These are phyloP conservation scores for Irena cyanogastra DNA, from an alignment of 2,113 vertebrate species.

Conservation along the genomic window DNA sequence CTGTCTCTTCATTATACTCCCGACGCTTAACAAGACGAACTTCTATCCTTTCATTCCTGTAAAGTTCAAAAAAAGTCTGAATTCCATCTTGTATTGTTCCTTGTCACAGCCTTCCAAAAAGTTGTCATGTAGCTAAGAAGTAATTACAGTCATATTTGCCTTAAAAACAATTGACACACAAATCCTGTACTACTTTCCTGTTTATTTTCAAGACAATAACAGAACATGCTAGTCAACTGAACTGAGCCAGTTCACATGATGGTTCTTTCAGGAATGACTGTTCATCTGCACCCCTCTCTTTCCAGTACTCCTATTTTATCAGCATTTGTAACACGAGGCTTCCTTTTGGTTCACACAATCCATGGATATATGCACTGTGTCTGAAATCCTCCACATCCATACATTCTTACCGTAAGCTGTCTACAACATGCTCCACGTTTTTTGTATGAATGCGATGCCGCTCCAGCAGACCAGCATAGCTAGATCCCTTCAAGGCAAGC, in stretches of 20 bases:
- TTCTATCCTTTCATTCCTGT: slow-evolving; percentile 84
- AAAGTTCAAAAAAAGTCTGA: slow-evolving; percentile 34
- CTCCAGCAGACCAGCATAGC: slow-evolving; percentile 91
- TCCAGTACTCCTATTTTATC: not conserved
- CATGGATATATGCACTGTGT: not conserved
- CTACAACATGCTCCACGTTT: slow-evolving; percentile 88
- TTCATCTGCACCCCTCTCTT: not conserved
- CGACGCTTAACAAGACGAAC: slow-evolving; percentile 89
- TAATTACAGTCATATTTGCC: not conserved
- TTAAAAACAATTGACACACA: not conserved
- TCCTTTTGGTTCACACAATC: not conserved
- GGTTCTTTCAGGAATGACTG: not conserved
- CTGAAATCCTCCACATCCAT: not conserved
- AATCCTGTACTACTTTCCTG: not conserved
- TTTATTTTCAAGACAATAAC: not conserved
- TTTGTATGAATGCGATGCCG: slow-evolving; percentile 91
- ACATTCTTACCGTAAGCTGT: slow-evolving; percentile 84
- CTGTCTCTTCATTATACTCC: slow-evolving; percentile 89
- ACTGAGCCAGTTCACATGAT: not conserved
- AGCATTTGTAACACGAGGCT: not conserved
- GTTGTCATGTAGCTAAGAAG: not conserved
- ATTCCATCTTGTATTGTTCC: not conserved
- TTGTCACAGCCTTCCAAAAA: not conserved
- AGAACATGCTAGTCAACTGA: not conserved
- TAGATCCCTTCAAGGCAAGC: slow-evolving; percentile 96